These are phyloP conservation scores for Spea bombifrons DNA, from an alignment of 2,113 vertebrate genomes.

Conservation along the genomic window DNA sequence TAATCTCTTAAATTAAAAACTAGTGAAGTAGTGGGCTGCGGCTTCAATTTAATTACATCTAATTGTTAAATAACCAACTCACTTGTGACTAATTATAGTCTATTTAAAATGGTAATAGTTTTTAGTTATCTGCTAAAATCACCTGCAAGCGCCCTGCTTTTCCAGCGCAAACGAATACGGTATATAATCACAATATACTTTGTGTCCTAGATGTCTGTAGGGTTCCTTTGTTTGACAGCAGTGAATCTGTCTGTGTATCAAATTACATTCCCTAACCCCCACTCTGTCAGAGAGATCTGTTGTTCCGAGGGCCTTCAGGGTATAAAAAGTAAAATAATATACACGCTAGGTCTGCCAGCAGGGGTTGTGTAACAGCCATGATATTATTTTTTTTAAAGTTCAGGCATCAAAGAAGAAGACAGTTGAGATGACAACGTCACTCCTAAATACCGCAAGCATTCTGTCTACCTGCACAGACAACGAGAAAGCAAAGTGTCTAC, in stretches of 20 bases:
- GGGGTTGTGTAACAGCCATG: constrained; percentile 16
- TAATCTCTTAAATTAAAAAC: background rate
- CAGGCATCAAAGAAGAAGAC: constrained; percentile 12
- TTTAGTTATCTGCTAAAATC: constrained; percentile 23
- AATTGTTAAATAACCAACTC: constrained; percentile 41
- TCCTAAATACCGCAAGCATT: background rate
- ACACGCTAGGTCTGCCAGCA: constrained; percentile 12
- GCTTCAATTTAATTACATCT: constrained; percentile 26
- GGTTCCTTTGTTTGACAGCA: constrained; percentile 10
- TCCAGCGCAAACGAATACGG: background rate
- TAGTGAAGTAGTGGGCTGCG: constrained; percentile 16
- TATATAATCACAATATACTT: background rate
- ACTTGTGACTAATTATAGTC: constrained; percentile 38
- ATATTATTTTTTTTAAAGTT: constrained; percentile 26
- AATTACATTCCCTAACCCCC: constrained; percentile 26
- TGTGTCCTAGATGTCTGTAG: background rate
- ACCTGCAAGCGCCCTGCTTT: constrained; percentile 10
- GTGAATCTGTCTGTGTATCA: constrained; percentile 28
- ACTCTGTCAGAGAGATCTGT: background rate
- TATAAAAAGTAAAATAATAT: constrained; percentile 15
- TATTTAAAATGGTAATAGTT: constrained; percentile 40
- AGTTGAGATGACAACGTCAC: constrained; percentile 1
- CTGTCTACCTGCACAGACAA: constrained; percentile 33
- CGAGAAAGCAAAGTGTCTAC: background rate
- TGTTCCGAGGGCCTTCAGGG: background rate